A percentile compares a stretch with the other conserved stretches of the same genome.
These are phyloP conservation scores for Cosmopolites sordidus DNA, from an alignment of 2,888 invertebrate species.

Conservation along the genomic window DNA sequence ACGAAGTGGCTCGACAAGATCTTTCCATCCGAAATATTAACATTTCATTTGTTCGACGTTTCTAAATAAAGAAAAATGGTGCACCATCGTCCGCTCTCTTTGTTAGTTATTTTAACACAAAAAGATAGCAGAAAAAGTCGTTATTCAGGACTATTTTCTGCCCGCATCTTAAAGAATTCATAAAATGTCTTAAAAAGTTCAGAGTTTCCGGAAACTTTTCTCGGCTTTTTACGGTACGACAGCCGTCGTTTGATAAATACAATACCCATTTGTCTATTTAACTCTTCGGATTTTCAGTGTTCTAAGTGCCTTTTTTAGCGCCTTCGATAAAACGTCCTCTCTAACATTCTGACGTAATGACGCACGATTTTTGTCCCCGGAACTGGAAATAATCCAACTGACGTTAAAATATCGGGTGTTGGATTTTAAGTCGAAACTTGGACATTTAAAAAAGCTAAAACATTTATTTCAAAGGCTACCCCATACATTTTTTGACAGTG, in stretches of 20 bases:
- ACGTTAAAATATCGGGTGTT: too few relatives aligned
- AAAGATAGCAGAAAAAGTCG: too few relatives aligned
- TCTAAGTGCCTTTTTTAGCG: slow-evolving; percentile 1
- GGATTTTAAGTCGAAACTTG: too few relatives aligned
- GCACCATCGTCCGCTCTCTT: neutral
- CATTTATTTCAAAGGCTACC: too few relatives aligned
- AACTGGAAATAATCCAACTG: too few relatives aligned
- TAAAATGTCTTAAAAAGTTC: neutral
- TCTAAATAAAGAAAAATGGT: slow-evolving; percentile 22
- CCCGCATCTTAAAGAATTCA: neutral
- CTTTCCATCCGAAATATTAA: slow-evolving; percentile 17
- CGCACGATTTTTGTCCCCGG: too few relatives aligned
- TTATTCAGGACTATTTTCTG: neutral
- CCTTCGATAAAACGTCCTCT: neutral
- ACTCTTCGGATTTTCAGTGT: slow-evolving; percentile 4
- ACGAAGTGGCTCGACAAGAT: neutral
- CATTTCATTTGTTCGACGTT: slow-evolving; percentile 17
- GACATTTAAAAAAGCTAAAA: too few relatives aligned
- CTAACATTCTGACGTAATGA: too few relatives aligned
- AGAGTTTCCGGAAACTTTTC: neutral
- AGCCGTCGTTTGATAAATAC: slow-evolving; percentile 7
- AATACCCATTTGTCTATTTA: slow-evolving; percentile 3
- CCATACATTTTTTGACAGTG: too few relatives aligned
- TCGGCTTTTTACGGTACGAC: slow-evolving; percentile 2
- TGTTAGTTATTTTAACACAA: too few relatives aligned